Evolutionary conservation across 2,113 vertebrate genomes (phyloP).

Genomic region (Bubo scandiacus): DNA sequence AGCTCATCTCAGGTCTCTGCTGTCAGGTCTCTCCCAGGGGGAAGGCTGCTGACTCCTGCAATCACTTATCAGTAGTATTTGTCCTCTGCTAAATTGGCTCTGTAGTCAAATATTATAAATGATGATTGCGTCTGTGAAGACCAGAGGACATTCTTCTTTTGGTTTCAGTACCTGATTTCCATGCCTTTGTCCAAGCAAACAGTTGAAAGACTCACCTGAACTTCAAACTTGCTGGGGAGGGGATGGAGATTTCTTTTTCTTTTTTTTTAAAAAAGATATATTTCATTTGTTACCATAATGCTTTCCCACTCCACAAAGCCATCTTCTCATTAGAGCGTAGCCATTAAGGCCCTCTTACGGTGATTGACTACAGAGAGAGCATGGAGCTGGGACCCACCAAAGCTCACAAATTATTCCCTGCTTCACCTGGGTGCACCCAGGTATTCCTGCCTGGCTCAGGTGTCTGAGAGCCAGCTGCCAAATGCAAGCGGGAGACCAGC

Average conservation of each 20-base stretch:
- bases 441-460: background rate
- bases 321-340: background rate
- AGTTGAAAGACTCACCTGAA: background rate
- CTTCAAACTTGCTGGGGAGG: background rate
- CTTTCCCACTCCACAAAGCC: background rate
- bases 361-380: background rate
- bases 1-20: background rate
- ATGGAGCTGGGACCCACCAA: background rate
- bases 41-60: background rate
- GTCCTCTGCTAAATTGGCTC: background rate
- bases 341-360: background rate
- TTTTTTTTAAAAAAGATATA: background rate
- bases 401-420: background rate
- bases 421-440: accelerated
- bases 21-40: background rate
- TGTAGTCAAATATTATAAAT: background rate
- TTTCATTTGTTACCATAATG: slow-evolving; percentile 16
- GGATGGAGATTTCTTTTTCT: background rate
- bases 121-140: background rate
- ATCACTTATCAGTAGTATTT: background rate
- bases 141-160: background rate
- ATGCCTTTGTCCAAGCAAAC: background rate
- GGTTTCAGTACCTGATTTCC: background rate
- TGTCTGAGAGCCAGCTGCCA: accelerated
- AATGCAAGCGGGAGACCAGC: background rate